A percentile compares a stretch with the other conserved stretches of the same genome.
These are phyloP conservation scores for Sarcophilus harrisii DNA, from an alignment of 2,797 vertebrate species.

Conservation along the genomic window DNA sequence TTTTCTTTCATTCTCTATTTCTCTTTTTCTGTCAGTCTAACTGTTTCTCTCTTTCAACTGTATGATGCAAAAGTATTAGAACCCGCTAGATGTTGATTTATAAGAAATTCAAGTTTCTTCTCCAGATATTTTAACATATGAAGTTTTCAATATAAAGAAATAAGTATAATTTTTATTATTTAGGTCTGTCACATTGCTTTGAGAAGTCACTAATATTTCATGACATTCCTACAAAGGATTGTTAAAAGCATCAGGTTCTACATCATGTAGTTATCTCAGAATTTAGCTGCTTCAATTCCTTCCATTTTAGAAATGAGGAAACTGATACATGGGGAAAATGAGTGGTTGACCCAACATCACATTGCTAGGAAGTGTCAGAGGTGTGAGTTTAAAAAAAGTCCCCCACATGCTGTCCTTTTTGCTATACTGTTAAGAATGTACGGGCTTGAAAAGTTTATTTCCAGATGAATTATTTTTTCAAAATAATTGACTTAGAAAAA, in stretches of 20 bases:
- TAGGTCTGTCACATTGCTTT: not conserved
- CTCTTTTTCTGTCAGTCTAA: not conserved
- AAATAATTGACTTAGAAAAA: not conserved
- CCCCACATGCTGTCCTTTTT: not conserved
- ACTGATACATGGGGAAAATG: not conserved
- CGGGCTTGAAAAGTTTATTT: not conserved
- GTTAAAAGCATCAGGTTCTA: not conserved
- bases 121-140: conserved; percentile 49
- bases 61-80: conserved; percentile 16
- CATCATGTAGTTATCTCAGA: not conserved
- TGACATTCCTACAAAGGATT: not conserved
- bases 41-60: not conserved
- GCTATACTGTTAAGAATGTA: not conserved
- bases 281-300: not conserved
- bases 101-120: conserved; percentile 40
- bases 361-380: not conserved
- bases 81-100: conserved; percentile 7
- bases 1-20: not conserved
- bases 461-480: not conserved
- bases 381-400: not conserved
- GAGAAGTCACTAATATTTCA: not conserved
- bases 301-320: not conserved
- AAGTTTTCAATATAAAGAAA: conserved; percentile 56
- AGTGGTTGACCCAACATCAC: not conserved
- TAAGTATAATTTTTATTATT: conserved; percentile 28